phyloP scores from a whole-genome alignment of 2,888 invertebrate species.

The Tenthredo scrophulariae region DNA sequence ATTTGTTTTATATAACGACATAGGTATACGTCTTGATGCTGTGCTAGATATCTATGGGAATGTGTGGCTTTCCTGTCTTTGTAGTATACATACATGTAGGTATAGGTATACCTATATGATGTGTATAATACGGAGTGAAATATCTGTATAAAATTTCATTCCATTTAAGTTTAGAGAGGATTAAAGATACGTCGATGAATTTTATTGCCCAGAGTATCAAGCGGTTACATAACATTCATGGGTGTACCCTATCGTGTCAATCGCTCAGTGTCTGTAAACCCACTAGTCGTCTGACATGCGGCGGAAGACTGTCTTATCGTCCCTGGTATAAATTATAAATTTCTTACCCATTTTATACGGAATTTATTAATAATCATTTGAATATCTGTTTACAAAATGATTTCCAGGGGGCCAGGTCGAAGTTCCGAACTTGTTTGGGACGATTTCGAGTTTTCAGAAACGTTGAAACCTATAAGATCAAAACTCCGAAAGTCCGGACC shows the following conservation, averaged over 20 bases:
- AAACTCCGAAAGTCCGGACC: too few relatives aligned
- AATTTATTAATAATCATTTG: neutral
- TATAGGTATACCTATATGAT: neutral
- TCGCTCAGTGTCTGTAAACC: neutral
- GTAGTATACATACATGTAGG: neutral
- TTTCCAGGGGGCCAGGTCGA: neutral
- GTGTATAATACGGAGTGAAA: neutral
- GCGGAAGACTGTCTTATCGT: neutral
- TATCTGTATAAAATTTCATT: slow-evolving; percentile 1
- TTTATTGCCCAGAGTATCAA: slow-evolving; percentile 2
- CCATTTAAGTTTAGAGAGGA: slow-evolving; percentile 12
- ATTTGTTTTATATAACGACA: neutral
- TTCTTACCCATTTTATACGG: neutral
- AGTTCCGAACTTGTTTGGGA: too few relatives aligned
- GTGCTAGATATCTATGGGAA: neutral
- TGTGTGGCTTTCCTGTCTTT: neutral
- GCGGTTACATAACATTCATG: neutral
- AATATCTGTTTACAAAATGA: neutral
- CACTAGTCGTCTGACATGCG: neutral
- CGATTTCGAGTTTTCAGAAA: neutral
- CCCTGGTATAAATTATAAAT: neutral
- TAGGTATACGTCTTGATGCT: neutral
- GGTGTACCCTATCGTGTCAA: neutral
- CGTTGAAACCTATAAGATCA: too few relatives aligned
- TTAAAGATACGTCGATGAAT: slow-evolving; percentile 17